These are phyloP conservation scores for Daphoenositta chrysoptera DNA, from an alignment of 2,113 vertebrate genomes.

Conservation along the genomic window DNA sequence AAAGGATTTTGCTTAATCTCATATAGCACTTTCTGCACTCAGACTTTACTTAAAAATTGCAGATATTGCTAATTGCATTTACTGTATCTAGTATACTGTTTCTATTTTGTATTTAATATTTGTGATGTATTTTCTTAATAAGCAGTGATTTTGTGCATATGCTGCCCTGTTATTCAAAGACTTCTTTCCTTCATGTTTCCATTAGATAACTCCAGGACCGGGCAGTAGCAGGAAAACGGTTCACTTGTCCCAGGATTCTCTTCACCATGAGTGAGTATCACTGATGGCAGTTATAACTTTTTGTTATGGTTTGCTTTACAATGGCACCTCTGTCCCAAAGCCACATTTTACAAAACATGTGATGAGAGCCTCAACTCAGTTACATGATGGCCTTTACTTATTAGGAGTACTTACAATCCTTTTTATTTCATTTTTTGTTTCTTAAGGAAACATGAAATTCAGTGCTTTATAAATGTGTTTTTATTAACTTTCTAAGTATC, in stretches of 20 bases:
- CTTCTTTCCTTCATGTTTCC: constrained; percentile 40
- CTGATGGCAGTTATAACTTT: not conserved
- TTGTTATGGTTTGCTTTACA: not conserved
- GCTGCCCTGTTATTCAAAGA: not conserved
- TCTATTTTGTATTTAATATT: not conserved
- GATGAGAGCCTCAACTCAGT: not conserved
- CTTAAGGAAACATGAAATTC: not conserved
- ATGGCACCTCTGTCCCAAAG: not conserved
- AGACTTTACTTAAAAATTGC: not conserved
- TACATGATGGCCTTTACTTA: not conserved
- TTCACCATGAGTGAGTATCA: constrained; percentile 86
- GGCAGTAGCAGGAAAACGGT: constrained; percentile 79
- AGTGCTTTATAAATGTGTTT: not conserved
- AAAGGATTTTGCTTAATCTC: not conserved
- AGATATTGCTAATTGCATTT: not conserved
- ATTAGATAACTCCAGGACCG: constrained; percentile 75
- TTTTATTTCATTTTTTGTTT: not conserved
- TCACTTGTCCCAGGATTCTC: constrained; percentile 84
- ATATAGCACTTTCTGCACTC: not conserved
- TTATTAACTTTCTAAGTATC: not conserved
- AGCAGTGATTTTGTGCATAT: not conserved
- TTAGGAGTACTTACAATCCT: not conserved
- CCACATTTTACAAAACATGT: not conserved
- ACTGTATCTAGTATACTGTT: not conserved
- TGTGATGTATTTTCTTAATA: not conserved